Percentiles rank a stretch among this genome's conserved stretches.
Evolutionary conservation across 2,797 vertebrate species (phyloP).

Genomic region (Decapterus maruadsi): DNA sequence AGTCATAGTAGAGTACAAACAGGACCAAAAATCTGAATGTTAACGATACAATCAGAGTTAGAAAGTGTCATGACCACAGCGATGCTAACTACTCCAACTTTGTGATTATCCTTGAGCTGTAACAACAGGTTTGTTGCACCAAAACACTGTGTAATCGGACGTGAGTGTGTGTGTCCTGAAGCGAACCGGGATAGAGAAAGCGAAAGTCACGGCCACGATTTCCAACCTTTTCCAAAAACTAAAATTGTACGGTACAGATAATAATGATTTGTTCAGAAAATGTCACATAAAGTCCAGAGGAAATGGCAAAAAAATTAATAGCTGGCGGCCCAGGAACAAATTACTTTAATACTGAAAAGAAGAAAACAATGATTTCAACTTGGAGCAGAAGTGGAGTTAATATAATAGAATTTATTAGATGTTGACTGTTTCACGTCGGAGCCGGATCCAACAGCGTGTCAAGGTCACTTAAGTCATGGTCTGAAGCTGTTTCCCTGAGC

Average conservation of each 20-base stretch:
- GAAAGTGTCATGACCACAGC: too few species aligned
- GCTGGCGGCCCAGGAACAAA: constrained; percentile 45
- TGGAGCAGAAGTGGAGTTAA: not conserved
- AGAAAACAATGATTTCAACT: constrained; percentile 49
- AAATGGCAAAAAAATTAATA: constrained; percentile 35
- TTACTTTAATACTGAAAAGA: constrained; percentile 34
- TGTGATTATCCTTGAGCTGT: not conserved
- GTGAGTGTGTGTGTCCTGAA: not conserved
- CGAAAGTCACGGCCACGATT: constrained; percentile 5
- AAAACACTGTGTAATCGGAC: not conserved
- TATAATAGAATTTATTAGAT: constrained; percentile 2
- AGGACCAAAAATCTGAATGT: too few species aligned
- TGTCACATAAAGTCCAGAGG: constrained; percentile 35
- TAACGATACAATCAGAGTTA: too few species aligned
- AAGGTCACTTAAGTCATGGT: constrained; percentile 32
- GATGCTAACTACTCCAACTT: too few species aligned
- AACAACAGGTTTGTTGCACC: constrained; percentile 1
- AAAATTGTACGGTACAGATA: constrained; percentile 34
- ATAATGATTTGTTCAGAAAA: constrained; percentile 56
- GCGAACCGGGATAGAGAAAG: not conserved
- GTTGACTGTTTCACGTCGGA: constrained; percentile 11
- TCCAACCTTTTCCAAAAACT: constrained; percentile 27
- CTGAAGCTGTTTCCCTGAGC: not conserved
- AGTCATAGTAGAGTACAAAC: too few species aligned
- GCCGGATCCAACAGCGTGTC: constrained; percentile 9